Percentiles rank a stretch among this genome's conserved stretches.
Evolutionary conservation across 64 coral and sea anemone genomes (phyloP).

Genomic region (Exaiptasia diaphana): DNA sequence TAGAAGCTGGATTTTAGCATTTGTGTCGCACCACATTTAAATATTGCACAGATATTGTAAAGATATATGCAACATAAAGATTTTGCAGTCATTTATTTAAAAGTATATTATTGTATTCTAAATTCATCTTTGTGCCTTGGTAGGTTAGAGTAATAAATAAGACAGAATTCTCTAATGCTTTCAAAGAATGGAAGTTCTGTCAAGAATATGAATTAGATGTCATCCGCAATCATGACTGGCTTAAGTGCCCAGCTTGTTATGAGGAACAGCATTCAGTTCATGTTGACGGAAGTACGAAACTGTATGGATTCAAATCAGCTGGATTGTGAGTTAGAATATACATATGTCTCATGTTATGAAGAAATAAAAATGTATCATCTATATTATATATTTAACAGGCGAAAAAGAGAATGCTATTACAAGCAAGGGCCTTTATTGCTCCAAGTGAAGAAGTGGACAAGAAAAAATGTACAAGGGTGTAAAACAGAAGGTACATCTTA

Average conservation of each 20-base stretch:
- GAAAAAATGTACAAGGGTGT: slow-evolving; percentile 11
- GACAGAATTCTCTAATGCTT: slow-evolving; percentile 19
- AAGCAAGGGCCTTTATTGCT: background rate
- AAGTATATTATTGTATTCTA: background rate
- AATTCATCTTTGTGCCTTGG: background rate
- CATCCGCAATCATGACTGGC: slow-evolving; percentile 33
- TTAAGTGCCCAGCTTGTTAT: slow-evolving; percentile 58
- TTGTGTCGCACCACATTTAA: too few relatives aligned
- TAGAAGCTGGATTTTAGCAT: too few relatives aligned
- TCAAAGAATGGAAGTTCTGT: slow-evolving; percentile 72
- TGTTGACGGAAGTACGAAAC: slow-evolving; percentile 78
- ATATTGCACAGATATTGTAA: too few relatives aligned
- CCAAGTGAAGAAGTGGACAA: slow-evolving; percentile 31
- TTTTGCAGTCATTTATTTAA: background rate
- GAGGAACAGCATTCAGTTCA: slow-evolving; percentile 58
- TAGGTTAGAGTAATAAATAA: slow-evolving; percentile 49
- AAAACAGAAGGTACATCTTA: slow-evolving; percentile 15
- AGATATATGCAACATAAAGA: background rate
- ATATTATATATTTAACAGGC: background rate
- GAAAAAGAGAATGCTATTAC: slow-evolving; percentile 32
- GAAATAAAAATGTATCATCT: too few relatives aligned
- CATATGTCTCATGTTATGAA: too few relatives aligned
- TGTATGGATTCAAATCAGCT: slow-evolving; percentile 57
- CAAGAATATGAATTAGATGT: slow-evolving; percentile 47
- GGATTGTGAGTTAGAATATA: slow-evolving; percentile 68